Evolutionary conservation across 2,888 invertebrate species (phyloP), one percentile per base, ranked within the genome.

Genomic region (Hypomecis atomaria): DNA sequence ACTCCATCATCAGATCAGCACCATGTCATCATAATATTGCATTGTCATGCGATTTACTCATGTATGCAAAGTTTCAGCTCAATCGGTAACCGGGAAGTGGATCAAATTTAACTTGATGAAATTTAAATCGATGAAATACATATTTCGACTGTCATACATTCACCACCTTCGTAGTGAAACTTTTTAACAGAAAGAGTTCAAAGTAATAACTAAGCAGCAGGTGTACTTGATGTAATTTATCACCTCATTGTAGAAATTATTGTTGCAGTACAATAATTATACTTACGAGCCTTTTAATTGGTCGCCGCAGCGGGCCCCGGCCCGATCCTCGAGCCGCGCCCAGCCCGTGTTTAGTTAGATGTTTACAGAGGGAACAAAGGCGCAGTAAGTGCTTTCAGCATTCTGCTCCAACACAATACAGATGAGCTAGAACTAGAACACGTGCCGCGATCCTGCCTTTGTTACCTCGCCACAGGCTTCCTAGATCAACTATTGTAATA

Each of bases 381-480:
- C 75, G 83, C 84, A 83, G 82, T 82, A 82, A 79, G 75, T 75
- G 82, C 78, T 84, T 82, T 78, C 78, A 82, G 72, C 67, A 78
- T 70, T 82, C 83, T 63, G 59, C 61, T 82, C 79, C 71, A 72
- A 78, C 81, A 86, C 84, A 87, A 88, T 85, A 83, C 86, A 82
- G 77, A 83, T 77, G 76, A 78, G 76, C 77, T 77, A 73, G 70
- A 38, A 38, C 23, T 38, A 50, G 49, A 72, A 71, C 75, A 73
- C 73, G 66, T 67, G 65, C 66, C 56, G 45, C 33, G 54, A 58
- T 62, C 47, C 47, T 63, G 64, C 61, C 62, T 64, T 71, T 68
- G 71, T 71, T 71, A 45, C 43, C 53, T 66, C 60, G 23, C 37
- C 38, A 40, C 55, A 23, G 54, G 55, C 50, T 50, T 56, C 55